Evolutionary conservation across 1,140 invertebrate genomes (phyloP).

Genomic region (Berghia stephanieae): DNA sequence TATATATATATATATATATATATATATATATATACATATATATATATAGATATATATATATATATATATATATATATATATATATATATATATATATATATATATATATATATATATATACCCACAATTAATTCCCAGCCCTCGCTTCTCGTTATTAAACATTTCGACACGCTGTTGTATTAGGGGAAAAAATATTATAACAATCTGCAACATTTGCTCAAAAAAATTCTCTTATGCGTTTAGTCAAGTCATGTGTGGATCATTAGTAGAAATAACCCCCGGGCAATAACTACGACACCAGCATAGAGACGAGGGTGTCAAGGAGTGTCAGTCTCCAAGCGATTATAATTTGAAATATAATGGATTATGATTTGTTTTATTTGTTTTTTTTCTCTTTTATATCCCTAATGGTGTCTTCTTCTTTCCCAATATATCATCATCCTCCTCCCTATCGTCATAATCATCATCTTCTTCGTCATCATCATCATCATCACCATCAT

Average conservation of each 20-base stretch:
- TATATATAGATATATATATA: not conserved
- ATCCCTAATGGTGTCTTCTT: not conserved
- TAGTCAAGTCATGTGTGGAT: no score
- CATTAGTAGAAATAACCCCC: no score
- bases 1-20: not conserved
- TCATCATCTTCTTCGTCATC: slow-evolving; percentile 95
- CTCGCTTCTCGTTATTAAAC: no score
- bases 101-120: not conserved
- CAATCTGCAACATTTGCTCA: not conserved
- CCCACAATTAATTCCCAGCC: not conserved
- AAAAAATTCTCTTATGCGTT: not conserved
- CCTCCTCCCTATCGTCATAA: slow-evolving; percentile 96
- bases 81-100: not conserved
- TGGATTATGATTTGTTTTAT: not conserved
- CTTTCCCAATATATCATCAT: slow-evolving; percentile 90
- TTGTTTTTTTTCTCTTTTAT: not conserved
- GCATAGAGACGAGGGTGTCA: no score
- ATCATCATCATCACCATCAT: slow-evolving; percentile 96
- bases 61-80: not conserved
- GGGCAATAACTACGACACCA: no score
- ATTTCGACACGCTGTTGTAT: no score
- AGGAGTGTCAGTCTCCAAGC: no score
- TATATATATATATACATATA: not conserved
- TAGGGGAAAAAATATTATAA: not conserved
- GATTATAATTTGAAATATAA: not conserved